A percentile compares a stretch with the other conserved stretches of the same genome.
Conservation (phyloP, 2,113 vertebrate genomes). For the Psittacus erithacus region DNA sequence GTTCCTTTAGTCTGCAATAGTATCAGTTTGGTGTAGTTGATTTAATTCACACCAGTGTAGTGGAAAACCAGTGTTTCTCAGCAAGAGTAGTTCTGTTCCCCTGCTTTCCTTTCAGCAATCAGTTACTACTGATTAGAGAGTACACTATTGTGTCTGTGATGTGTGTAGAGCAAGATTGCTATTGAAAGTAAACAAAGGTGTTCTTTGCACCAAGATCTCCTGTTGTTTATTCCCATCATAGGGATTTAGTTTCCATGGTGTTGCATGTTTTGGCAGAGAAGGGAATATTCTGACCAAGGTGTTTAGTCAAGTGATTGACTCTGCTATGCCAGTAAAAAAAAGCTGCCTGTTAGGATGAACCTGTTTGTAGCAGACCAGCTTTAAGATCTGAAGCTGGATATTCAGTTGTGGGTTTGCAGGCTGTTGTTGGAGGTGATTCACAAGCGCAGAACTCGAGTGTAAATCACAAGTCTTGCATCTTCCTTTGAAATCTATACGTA, state of each 20-base stretch:
- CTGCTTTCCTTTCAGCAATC: neutral
- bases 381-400: neutral
- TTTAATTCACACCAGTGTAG: neutral
- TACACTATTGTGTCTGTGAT: neutral
- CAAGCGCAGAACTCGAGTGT: neutral
- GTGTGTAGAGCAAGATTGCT: neutral
- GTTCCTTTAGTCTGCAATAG: neutral
- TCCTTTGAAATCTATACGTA: constrained; percentile 13
- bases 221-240: constrained; percentile 4
- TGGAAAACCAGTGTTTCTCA: neutral
- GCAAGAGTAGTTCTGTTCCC: neutral
- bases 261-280: constrained; percentile 24
- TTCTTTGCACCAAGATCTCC: neutral
- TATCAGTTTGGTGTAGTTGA: neutral
- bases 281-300: neutral
- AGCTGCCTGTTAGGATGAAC: neutral
- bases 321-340: neutral
- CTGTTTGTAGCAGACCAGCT: neutral
- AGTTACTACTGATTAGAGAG: neutral
- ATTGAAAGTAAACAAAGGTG: constrained; percentile 6
- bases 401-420: neutral
- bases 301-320: neutral
- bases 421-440: neutral
- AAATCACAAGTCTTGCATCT: constrained; percentile 7
- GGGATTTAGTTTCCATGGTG: constrained; percentile 4